Conservation (phyloP, 2,113 vertebrate genomes). For the Anser brachyrhynchus region DNA sequence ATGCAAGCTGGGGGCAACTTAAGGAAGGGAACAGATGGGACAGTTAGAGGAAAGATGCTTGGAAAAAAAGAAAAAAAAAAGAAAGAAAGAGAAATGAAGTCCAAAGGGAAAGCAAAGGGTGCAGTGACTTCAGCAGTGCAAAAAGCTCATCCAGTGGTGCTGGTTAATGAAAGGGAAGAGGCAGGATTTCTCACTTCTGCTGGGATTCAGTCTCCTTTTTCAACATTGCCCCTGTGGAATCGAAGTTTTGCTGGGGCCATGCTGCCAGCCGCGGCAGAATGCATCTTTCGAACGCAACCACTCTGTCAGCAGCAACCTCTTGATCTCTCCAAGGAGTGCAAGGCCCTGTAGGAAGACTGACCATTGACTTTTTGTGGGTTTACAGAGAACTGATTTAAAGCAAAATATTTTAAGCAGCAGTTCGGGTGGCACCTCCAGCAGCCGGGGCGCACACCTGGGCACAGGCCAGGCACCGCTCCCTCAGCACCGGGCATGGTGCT, state of each 20-base stretch:
- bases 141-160: not conserved
- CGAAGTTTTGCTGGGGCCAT: not conserved
- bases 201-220: not conserved
- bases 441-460: fast-evolving
- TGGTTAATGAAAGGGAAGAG: not conserved
- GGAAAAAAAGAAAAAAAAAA: not conserved
- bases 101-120: not conserved
- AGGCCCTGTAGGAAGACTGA: fast-evolving
- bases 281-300: not conserved
- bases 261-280: not conserved
- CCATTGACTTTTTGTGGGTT: not conserved
- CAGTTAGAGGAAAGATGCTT: not conserved
- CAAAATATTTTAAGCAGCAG: not conserved
- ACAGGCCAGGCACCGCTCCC: not conserved
- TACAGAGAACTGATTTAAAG: not conserved
- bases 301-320: not conserved
- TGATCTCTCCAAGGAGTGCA: not conserved
- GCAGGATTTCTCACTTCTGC: not conserved
- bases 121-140: not conserved
- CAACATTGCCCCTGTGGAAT: not conserved
- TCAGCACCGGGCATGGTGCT: not conserved
- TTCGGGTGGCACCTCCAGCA: fast-evolving
- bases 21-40: not conserved
- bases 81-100: not conserved
- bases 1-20: not conserved